Base-by-base conservation (phyloP, 2,797 vertebrate species). In the Sebastes itinus region DNA sequence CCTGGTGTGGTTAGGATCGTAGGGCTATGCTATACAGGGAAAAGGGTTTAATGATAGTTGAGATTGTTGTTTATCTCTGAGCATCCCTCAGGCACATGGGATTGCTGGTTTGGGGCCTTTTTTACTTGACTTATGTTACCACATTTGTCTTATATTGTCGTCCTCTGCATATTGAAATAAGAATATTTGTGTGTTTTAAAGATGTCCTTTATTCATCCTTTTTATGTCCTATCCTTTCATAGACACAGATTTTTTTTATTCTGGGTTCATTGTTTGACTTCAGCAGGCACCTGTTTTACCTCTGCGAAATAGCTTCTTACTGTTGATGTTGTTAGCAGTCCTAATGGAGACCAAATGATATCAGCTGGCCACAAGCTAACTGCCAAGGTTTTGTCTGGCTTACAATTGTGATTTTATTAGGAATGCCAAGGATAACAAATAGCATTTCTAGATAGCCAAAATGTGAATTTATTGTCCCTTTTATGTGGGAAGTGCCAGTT, bases 81-180 rank as follows among this genome's bases (percentile, higher is more conserved):
- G 93, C 88, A 87, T 93, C 88, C 90, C 89, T 90, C 81, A 84
- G 81, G 92, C 92, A 94, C 90, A 88, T 85, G 86, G 90, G 91
- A 83, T 91, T 85, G 88, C 91, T 86, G 71, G 79, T 87, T 88
- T 76, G 87, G 88, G 92, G 92, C 92, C 93, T 94, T 94, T 88
- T 85, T 81, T 86, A 87, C 85, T 92, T 87, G 82, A 88, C 54
- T 23, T 85, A 30, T 78, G 46, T 88, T 73, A 86, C 86, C 83
- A 79, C 76, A 64, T 70, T 84, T 91, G 91, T 93, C 89, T 94
- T 90, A 84, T 62, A 86, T 88, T 83, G 1, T 73, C 89, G 28
- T 81, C 65, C 33, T 69, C 30, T 73, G 55, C 63, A 60, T 85
- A 56, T 69, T 73, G 46, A 83, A 72, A 64, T 72, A 59, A 54